Evolutionary conservation across 1,140 invertebrate species (phyloP).

Genomic region (Callitettix versicolor): DNA sequence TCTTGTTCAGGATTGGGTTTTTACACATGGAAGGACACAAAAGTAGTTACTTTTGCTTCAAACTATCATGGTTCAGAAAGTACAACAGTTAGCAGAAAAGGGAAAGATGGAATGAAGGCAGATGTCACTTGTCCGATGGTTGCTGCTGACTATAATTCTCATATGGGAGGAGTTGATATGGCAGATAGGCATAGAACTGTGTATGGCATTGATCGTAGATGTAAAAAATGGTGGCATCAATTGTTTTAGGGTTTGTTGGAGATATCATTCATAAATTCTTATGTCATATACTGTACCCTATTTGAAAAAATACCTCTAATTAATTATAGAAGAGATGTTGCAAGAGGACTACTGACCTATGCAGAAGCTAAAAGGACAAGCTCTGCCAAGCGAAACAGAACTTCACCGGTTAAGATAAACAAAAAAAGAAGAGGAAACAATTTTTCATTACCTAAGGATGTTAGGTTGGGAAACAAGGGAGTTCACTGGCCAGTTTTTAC

Average conservation of each 20-base stretch:
- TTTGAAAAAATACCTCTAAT: conserved; percentile 10
- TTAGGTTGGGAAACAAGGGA: no score
- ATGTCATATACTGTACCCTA: conserved; percentile 9
- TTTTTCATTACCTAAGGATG: no score
- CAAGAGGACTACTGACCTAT: conserved; percentile 1
- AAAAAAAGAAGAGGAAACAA: no score
- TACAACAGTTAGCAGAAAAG: conserved; percentile 8
- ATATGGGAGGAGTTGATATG: conserved; percentile 32
- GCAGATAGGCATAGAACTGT: conserved; percentile 33
- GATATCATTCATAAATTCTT: conserved; percentile 18
- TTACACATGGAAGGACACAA: no score
- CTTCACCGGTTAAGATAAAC: no score
- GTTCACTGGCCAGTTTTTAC: no score
- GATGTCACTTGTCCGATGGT: conserved; percentile 32
- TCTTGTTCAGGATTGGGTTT: no score
- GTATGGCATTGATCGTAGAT: conserved; percentile 14
- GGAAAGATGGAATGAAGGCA: conserved; percentile 21
- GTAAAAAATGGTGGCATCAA: conserved; percentile 18
- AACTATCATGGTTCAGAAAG: conserved; percentile 16
- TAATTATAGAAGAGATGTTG: conserved; percentile 5
- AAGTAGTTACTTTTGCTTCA: conserved; percentile 9
- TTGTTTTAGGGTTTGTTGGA: conserved; percentile 19
- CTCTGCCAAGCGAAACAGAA: no score
- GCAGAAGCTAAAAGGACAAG: neutral
- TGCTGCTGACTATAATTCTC: conserved; percentile 34